phyloP scores from a whole-genome alignment of 1,140 invertebrate species.

The Caerostris darwini region DNA sequence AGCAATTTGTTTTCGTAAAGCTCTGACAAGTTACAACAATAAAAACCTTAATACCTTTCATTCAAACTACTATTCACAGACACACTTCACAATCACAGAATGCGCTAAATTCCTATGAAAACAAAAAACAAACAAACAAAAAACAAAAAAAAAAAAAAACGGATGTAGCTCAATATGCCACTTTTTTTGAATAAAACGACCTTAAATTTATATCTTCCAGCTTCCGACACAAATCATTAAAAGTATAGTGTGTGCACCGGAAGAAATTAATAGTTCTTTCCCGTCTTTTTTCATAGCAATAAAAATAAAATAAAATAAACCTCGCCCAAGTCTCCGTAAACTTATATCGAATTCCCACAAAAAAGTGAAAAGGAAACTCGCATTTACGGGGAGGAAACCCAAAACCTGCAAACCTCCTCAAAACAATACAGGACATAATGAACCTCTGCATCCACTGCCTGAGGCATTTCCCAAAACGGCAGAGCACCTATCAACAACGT shows the following conservation, averaged over 20 bases:
- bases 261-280: background rate
- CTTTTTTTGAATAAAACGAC: background rate
- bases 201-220: background rate
- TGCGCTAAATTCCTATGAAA: background rate
- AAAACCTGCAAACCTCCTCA: background rate
- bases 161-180: background rate
- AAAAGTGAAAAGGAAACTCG: background rate
- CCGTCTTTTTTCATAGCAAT: background rate
- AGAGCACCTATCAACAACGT: constrained; percentile 8
- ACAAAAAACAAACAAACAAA: no score
- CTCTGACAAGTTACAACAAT: no score
- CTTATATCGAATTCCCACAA: background rate
- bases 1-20: no score
- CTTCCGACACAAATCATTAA: constrained; percentile 31
- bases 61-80: background rate
- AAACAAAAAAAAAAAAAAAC: background rate
- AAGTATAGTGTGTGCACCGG: background rate
- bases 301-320: background rate
- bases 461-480: constrained; percentile 7
- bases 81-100: background rate
- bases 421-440: constrained; percentile 18
- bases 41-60: background rate
- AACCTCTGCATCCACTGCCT: background rate
- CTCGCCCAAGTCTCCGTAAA: background rate
- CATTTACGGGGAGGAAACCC: background rate